phyloP scores from a whole-genome alignment of 2,888 invertebrate genomes.

The Folsomia candida region DNA sequence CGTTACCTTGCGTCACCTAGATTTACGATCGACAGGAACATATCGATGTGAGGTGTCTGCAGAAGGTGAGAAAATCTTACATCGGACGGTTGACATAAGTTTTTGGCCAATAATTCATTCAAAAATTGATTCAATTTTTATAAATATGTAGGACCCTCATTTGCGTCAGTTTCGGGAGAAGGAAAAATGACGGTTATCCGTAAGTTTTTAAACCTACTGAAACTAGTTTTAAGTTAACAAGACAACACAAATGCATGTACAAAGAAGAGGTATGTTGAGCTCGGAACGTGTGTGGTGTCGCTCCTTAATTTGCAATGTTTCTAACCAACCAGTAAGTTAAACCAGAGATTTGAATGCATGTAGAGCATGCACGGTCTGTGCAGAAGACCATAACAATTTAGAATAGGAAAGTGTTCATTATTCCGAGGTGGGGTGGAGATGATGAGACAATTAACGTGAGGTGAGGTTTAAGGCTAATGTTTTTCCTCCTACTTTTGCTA shows the following conservation, averaged over 20 bases:
- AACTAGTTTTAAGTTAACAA: background rate
- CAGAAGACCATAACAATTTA: background rate
- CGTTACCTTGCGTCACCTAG: constrained; percentile 41
- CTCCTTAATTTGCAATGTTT: too few species aligned
- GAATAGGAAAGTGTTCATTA: constrained; percentile 1
- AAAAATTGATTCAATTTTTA: too few species aligned
- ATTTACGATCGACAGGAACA: constrained; percentile 55
- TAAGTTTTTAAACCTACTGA: constrained; percentile 58
- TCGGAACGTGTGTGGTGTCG: too few species aligned
- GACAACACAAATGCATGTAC: too few species aligned
- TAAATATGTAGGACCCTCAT: too few species aligned
- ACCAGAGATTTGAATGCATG: background rate
- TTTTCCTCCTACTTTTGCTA: constrained; percentile 18
- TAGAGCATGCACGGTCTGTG: too few species aligned
- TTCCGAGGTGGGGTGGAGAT: background rate
- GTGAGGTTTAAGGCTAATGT: background rate
- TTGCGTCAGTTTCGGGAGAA: constrained; percentile 71
- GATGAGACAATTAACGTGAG: constrained; percentile 2
- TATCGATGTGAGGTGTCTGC: constrained; percentile 76
- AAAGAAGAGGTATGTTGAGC: too few species aligned
- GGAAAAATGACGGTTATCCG: constrained; percentile 76
- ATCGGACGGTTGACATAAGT: too few species aligned
- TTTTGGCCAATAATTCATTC: too few species aligned
- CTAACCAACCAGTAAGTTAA: background rate
- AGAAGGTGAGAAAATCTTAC: too few species aligned